Evolutionary conservation across 2,888 invertebrate genomes (phyloP).

Genomic region (Coleophora deauratella): DNA sequence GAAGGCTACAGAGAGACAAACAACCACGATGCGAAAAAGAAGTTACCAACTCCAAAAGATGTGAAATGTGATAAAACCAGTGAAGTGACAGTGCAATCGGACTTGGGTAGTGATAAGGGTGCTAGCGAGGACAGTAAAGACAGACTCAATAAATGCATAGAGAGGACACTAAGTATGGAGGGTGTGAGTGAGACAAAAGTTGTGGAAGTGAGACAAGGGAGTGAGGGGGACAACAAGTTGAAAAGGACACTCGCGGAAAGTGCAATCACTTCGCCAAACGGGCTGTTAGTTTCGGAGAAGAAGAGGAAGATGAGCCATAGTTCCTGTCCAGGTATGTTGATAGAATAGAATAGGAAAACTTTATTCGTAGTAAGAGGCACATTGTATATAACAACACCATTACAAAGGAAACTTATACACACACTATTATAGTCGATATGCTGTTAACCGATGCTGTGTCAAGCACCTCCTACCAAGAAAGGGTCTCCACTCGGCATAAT

Average conservation of each 20-base stretch:
- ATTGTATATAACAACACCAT: too few relatives aligned
- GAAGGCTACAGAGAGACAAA: slow-evolving; percentile 68
- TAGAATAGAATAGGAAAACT: slow-evolving; percentile 2
- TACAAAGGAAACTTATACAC: too few relatives aligned
- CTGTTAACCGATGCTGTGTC: too few relatives aligned
- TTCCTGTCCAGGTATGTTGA: slow-evolving; percentile 60
- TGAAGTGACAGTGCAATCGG: slow-evolving; percentile 54
- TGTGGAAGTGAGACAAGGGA: slow-evolving; percentile 10
- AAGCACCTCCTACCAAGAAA: too few relatives aligned
- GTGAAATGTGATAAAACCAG: slow-evolving; percentile 59
- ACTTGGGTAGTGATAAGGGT: slow-evolving; percentile 44
- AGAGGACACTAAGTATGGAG: slow-evolving; percentile 57
- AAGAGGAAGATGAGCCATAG: slow-evolving; percentile 76
- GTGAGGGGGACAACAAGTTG: slow-evolving; percentile 34
- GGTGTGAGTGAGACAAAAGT: slow-evolving; percentile 13
- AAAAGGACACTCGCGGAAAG: slow-evolving; percentile 65
- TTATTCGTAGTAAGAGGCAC: too few relatives aligned
- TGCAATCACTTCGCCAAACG: slow-evolving; percentile 71
- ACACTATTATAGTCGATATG: too few relatives aligned
- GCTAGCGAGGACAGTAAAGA: slow-evolving; percentile 58
- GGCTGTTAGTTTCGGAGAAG: slow-evolving; percentile 76
- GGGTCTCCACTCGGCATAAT: too few relatives aligned
- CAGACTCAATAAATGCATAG: slow-evolving; percentile 47
- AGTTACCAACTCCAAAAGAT: slow-evolving; percentile 55
- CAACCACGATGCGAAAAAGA: slow-evolving; percentile 62